Conservation (phyloP, 1,140 invertebrate species). For the Euura lappo region DNA sequence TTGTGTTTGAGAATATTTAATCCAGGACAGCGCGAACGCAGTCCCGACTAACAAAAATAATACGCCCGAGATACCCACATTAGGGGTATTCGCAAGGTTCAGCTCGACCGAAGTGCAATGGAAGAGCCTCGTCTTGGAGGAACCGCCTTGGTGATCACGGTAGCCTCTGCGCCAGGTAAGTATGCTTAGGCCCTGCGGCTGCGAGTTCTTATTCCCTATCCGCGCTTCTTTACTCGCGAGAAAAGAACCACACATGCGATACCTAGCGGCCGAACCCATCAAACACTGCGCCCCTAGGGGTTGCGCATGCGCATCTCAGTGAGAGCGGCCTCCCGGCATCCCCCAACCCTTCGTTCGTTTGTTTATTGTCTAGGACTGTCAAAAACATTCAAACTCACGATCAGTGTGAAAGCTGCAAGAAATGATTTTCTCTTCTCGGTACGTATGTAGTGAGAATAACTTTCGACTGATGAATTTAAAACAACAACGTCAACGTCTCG, state of each 20-base stretch:
- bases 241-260: background rate
- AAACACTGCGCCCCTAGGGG: too few species aligned
- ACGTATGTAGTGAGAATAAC: too few species aligned
- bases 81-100: slow-evolving; percentile 76
- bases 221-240: background rate
- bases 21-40: slow-evolving; percentile 54
- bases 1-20: too few species aligned
- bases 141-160: slow-evolving; percentile 72
- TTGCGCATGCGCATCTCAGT: too few species aligned
- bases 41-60: slow-evolving; percentile 74
- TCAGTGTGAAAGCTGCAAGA: too few species aligned
- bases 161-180: slow-evolving; percentile 44
- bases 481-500: too few species aligned
- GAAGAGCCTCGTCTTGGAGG: slow-evolving; percentile 70
- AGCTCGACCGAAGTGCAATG: slow-evolving; percentile 74
- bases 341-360: background rate
- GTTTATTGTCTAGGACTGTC: background rate
- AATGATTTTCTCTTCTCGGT: too few species aligned
- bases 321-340: background rate
- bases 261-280: too few species aligned
- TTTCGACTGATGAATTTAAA: too few species aligned
- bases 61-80: slow-evolving; percentile 73
- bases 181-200: background rate
- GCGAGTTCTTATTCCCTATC: background rate
- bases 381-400: too few species aligned